Evolutionary conservation across 2,888 invertebrate species (phyloP).

Genomic region (Hofmannophila pseudospretella): DNA sequence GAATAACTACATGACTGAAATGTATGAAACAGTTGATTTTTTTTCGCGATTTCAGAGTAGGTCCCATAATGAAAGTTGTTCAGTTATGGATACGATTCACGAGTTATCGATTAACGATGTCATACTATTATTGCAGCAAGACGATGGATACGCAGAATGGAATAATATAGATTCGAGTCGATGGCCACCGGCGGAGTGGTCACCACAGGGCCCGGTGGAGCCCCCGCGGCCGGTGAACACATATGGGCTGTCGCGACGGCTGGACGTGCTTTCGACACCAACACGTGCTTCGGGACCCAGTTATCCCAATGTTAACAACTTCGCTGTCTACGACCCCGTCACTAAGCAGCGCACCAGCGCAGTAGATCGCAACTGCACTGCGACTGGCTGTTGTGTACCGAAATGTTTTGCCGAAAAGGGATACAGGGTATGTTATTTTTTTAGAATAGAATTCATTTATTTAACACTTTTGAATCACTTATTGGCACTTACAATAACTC

Average conservation of each 20-base stretch:
- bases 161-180: slow-evolving; percentile 25
- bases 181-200: slow-evolving; percentile 19
- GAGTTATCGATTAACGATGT: too few relatives aligned
- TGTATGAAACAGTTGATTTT: too few relatives aligned
- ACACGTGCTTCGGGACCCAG: slow-evolving; percentile 18
- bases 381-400: slow-evolving; percentile 84
- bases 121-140: slow-evolving; percentile 22
- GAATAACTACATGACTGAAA: too few relatives aligned
- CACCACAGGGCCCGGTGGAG: slow-evolving; percentile 1
- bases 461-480: too few relatives aligned
- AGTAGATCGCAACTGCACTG: slow-evolving; percentile 79
- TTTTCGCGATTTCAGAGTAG: too few relatives aligned
- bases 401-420: slow-evolving; percentile 95
- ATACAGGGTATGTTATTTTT: slow-evolving; percentile 81
- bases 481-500: too few relatives aligned
- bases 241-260: slow-evolving; percentile 28
- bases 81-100: too few relatives aligned
- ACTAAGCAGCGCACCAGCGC: slow-evolving; percentile 58
- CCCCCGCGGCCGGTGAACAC: slow-evolving; percentile 9
- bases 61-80: too few relatives aligned
- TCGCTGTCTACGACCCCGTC: slow-evolving; percentile 53
- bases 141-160: slow-evolving; percentile 29
- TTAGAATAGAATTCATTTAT: too few relatives aligned
- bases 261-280: slow-evolving; percentile 21
- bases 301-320: slow-evolving; percentile 26